phyloP scores from a whole-genome alignment of 2,113 vertebrate genomes.

The Myotis davidii region DNA sequence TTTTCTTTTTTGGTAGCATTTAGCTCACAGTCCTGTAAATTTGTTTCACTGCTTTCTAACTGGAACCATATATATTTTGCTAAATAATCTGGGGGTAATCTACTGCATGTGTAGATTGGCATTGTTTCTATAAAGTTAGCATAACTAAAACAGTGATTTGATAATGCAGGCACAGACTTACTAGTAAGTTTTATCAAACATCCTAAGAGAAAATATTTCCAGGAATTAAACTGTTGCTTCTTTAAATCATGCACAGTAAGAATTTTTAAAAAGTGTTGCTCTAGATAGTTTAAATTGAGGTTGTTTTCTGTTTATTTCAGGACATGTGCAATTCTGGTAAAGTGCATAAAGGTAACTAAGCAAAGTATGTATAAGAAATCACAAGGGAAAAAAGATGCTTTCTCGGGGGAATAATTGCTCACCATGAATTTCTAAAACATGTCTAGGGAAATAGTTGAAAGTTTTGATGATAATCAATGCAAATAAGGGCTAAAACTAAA shows the following conservation, averaged over 20 bases:
- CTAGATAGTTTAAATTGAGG: neutral
- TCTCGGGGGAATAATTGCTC: neutral
- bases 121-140: slow-evolving; percentile 60
- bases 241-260: slow-evolving; percentile 32
- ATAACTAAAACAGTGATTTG: slow-evolving; percentile 42
- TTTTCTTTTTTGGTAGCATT: slow-evolving; percentile 36
- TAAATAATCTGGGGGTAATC: slow-evolving; percentile 57
- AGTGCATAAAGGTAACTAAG: neutral
- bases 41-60: slow-evolving; percentile 43
- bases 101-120: slow-evolving; percentile 24
- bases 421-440: slow-evolving; percentile 1
- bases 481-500: slow-evolving; percentile 1
- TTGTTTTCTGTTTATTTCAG: slow-evolving; percentile 24
- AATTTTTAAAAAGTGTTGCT: neutral
- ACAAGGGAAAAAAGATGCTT: neutral
- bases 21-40: slow-evolving; percentile 21
- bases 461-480: slow-evolving; percentile 27
- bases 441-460: neutral
- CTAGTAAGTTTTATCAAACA: slow-evolving; percentile 28
- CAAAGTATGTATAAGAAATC: neutral
- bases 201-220: slow-evolving; percentile 6
- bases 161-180: slow-evolving; percentile 2
- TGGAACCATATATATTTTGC: slow-evolving; percentile 51
- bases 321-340: slow-evolving; percentile 4
- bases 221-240: slow-evolving; percentile 48